These are phyloP conservation scores for Thalassarche chlororhynchos DNA, from an alignment of 2,113 vertebrate species.

Conservation along the genomic window DNA sequence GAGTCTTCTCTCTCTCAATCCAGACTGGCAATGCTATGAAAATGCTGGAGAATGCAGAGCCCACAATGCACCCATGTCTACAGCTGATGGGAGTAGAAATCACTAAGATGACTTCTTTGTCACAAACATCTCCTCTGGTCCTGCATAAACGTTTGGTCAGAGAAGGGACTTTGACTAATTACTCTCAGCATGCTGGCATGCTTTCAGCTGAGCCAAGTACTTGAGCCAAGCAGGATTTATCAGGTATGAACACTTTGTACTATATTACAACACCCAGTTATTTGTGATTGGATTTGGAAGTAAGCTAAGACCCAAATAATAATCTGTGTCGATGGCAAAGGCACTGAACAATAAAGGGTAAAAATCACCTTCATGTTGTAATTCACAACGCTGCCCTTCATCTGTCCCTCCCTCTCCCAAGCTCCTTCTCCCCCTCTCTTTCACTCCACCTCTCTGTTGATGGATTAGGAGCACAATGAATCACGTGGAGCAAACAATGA, in stretches of 20 bases:
- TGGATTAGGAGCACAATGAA: not conserved
- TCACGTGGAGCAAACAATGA: not conserved
- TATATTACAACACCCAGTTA: not conserved
- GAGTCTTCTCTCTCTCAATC: not conserved
- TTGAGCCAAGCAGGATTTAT: constrained; percentile 37
- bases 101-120: not conserved
- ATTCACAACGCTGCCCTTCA: not conserved
- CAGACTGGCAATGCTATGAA: not conserved
- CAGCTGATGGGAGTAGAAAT: not conserved
- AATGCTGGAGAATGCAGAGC: not conserved
- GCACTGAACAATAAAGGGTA: not conserved
- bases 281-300: constrained; percentile 13
- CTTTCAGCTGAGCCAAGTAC: not conserved
- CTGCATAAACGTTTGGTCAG: not conserved
- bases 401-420: not conserved
- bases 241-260: constrained; percentile 30
- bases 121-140: not conserved
- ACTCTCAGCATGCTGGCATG: not conserved
- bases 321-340: not conserved
- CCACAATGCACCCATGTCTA: not conserved
- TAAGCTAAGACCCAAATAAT: not conserved
- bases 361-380: not conserved
- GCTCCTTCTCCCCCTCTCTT: not conserved
- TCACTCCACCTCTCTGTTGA: not conserved
- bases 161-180: not conserved